Conservation (phyloP, 2,888 invertebrate genomes). For the Phengaris alcon region DNA sequence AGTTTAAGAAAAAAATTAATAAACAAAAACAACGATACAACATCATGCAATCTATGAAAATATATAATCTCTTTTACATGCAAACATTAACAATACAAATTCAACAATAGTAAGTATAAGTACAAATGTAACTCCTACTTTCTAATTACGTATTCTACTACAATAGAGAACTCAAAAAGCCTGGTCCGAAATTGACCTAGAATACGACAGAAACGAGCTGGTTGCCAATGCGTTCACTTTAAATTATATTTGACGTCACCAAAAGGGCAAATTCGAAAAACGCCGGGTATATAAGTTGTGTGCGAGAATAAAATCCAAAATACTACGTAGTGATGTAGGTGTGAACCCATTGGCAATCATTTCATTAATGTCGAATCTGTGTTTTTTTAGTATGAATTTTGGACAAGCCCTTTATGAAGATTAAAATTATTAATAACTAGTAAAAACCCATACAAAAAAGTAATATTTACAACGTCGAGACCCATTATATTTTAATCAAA, state of each 20-base stretch:
- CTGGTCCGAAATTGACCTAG: too few relatives aligned
- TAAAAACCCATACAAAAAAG: neutral
- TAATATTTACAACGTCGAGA: neutral
- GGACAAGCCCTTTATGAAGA: neutral
- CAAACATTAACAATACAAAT: slow-evolving; percentile 1
- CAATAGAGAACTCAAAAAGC: neutral
- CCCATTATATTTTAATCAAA: neutral
- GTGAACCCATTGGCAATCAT: too few relatives aligned
- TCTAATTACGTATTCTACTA: neutral
- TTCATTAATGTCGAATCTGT: too few relatives aligned
- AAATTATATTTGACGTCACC: too few relatives aligned
- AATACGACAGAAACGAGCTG: too few relatives aligned
- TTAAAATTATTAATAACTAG: neutral
- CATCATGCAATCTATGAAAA: neutral
- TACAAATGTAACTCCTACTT: neutral
- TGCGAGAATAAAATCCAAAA: too few relatives aligned
- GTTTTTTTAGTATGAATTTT: too few relatives aligned
- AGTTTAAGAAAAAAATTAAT: neutral
- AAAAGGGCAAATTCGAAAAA: too few relatives aligned
- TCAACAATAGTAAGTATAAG: neutral
- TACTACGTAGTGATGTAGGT: too few relatives aligned
- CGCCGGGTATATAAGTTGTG: too few relatives aligned
- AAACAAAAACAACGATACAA: neutral
- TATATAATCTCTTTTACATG: neutral
- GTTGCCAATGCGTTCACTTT: too few relatives aligned